These are phyloP conservation scores for Thymelicus sylvestris DNA, from an alignment of 2,888 invertebrate species.

Conservation along the genomic window DNA sequence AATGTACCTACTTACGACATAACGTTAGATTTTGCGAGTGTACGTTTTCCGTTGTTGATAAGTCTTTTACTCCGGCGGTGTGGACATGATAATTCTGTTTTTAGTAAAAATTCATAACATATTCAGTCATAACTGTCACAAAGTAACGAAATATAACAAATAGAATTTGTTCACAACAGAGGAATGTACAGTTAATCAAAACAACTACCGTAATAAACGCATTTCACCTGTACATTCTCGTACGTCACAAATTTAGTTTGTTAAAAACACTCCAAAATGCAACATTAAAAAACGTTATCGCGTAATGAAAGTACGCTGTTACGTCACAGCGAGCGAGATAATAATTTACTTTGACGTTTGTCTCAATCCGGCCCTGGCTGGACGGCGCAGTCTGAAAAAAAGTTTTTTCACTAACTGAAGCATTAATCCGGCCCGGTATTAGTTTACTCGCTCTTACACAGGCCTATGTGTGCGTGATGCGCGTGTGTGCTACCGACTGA, in stretches of 20 bases:
- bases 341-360: conserved; percentile 49
- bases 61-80: neutral
- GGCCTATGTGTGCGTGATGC: conserved; percentile 64
- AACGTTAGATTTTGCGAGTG: conserved; percentile 37
- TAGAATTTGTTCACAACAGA: too few relatives aligned
- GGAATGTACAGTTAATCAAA: too few relatives aligned
- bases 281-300: conserved; percentile 33
- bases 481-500: conserved; percentile 77
- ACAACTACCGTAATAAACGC: conserved; percentile 5
- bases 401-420: conserved; percentile 85
- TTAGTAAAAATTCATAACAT: too few relatives aligned
- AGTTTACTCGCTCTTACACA: conserved; percentile 81
- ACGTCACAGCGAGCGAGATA: conserved; percentile 40
- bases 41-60: conserved; percentile 21
- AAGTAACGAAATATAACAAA: too few relatives aligned
- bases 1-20: conserved; percentile 49
- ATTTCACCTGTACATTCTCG: conserved; percentile 21
- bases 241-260: conserved; percentile 29
- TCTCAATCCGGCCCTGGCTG: conserved; percentile 72
- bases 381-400: conserved; percentile 84
- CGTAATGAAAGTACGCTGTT: conserved; percentile 36
- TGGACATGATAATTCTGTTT: neutral
- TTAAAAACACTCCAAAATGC: conserved; percentile 27
- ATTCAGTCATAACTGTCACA: too few relatives aligned
- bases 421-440: conserved; percentile 84